Conservation (phyloP, 2,113 vertebrate species). For the Elaphurus davidianus region DNA sequence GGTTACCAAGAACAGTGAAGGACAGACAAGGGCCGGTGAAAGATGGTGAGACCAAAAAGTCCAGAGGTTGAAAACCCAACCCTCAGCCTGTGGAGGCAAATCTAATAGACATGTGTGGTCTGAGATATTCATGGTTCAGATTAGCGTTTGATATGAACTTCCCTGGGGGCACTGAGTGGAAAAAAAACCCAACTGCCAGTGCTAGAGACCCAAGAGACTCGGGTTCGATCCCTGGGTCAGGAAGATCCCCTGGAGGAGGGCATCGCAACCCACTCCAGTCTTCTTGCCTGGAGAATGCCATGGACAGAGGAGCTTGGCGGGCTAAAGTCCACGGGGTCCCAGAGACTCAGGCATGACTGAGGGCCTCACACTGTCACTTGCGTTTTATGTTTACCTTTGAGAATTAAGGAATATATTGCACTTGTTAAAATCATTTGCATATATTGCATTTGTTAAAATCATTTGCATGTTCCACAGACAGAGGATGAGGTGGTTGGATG, state of each 20-base stretch:
- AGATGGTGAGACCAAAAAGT: too few species aligned
- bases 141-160: not conserved
- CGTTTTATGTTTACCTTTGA: too few species aligned
- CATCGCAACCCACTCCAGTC: not conserved
- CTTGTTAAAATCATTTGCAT: too few species aligned
- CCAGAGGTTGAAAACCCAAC: not conserved
- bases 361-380: too few species aligned
- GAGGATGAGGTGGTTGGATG: not conserved
- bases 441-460: too few species aligned
- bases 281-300: not conserved
- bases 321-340: not conserved
- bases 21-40: rapidly evolving
- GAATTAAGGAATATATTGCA: too few species aligned
- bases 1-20: too few species aligned
- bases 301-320: rapidly evolving
- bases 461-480: not conserved
- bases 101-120: rapidly evolving
- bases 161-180: not conserved
- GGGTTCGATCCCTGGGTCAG: not conserved
- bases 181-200: not conserved
- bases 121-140: not conserved
- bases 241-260: not conserved
- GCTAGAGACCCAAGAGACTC: rapidly evolving
- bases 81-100: not conserved
- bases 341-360: not conserved